Evolutionary conservation across 2,888 invertebrate species (phyloP).

Genomic region (Norana najaformis): DNA sequence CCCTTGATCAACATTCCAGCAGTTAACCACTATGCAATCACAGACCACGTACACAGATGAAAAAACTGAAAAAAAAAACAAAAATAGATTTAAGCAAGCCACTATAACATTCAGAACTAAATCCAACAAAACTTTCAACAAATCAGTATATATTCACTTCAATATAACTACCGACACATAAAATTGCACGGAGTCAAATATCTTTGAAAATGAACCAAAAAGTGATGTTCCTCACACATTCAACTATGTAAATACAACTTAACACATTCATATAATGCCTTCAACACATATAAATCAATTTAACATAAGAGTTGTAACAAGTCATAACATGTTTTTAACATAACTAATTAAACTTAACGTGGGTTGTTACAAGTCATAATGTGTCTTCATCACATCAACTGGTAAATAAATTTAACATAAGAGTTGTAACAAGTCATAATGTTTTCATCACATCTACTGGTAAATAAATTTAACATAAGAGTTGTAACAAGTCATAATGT

Average conservation of each 20-base stretch:
- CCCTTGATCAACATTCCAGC: too few relatives aligned
- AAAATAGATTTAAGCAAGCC: not conserved
- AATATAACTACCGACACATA: too few relatives aligned
- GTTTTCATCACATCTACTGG: not conserved
- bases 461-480: too few relatives aligned
- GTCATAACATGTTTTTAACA: not conserved
- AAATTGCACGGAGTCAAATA: not conserved
- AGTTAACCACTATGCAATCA: too few relatives aligned
- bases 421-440: not conserved
- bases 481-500: too few relatives aligned
- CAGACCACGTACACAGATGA: too few relatives aligned
- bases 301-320: not conserved
- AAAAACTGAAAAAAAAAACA: not conserved
- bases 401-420: not conserved
- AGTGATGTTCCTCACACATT: not conserved
- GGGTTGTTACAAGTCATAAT: not conserved
- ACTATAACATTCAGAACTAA: not conserved
- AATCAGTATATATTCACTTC: too few relatives aligned
- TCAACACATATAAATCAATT: not conserved
- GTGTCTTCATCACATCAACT: too few relatives aligned
- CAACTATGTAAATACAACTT: not conserved
- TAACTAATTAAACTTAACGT: not conserved
- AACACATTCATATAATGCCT: not conserved
- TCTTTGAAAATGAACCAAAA: not conserved
- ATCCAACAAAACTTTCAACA: not conserved